phyloP scores from a whole-genome alignment of 2,888 invertebrate genomes.

The Serrognathus titanus region DNA sequence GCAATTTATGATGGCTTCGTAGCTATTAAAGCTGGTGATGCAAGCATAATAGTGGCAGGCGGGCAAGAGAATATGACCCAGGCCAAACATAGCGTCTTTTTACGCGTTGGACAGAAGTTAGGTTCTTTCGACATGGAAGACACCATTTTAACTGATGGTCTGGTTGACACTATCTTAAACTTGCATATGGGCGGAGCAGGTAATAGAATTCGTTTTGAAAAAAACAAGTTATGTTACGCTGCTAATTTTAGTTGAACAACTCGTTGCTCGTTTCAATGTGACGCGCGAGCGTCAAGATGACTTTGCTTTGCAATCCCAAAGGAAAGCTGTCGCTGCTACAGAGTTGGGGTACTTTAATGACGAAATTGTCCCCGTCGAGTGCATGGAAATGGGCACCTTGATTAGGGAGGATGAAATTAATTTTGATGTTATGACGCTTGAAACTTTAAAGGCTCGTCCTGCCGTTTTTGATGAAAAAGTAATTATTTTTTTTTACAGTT shows the following conservation, averaged over 20 bases:
- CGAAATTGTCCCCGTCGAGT: slow-evolving; percentile 66
- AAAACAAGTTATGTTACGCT: background rate
- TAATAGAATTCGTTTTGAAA: slow-evolving; percentile 33
- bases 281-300: slow-evolving; percentile 68
- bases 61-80: slow-evolving; percentile 83
- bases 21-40: slow-evolving; percentile 50
- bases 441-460: slow-evolving; percentile 58
- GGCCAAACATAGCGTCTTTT: slow-evolving; percentile 64
- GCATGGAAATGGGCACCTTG: slow-evolving; percentile 6
- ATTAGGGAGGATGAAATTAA: slow-evolving; percentile 66
- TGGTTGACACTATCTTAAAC: slow-evolving; percentile 70
- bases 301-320: slow-evolving; percentile 66
- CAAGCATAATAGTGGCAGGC: slow-evolving; percentile 59
- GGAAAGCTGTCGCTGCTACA: slow-evolving; percentile 60
- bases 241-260: slow-evolving; percentile 63
- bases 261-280: slow-evolving; percentile 64
- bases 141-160: slow-evolving; percentile 65
- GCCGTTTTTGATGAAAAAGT: slow-evolving; percentile 60
- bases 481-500: slow-evolving; percentile 1
- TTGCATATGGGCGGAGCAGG: slow-evolving; percentile 80
- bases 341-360: slow-evolving; percentile 60
- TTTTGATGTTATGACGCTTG: slow-evolving; percentile 58
- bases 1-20: slow-evolving; percentile 65
- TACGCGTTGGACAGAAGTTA: slow-evolving; percentile 64
- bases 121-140: slow-evolving; percentile 52